A percentile compares a stretch with the other conserved stretches of the same genome.
These are phyloP conservation scores for Nymphalis io DNA, from an alignment of 1,140 invertebrate species.

Conservation along the genomic window DNA sequence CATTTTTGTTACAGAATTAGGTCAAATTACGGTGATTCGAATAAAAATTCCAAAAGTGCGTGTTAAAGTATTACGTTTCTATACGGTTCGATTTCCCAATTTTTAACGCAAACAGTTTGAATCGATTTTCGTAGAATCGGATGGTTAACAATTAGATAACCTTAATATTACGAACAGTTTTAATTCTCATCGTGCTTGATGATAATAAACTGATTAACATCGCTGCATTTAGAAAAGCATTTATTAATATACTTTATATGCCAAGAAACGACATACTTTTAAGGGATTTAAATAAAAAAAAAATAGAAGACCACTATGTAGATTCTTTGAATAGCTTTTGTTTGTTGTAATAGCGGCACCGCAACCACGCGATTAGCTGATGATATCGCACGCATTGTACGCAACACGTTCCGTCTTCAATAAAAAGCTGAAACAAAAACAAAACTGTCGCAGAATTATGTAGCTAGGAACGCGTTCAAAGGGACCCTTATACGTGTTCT, in stretches of 20 bases:
- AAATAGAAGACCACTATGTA: too few relatives aligned
- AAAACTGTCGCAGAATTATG: conserved; percentile 70
- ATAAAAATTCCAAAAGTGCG: conserved; percentile 5
- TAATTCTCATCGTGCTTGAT: not conserved
- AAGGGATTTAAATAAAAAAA: too few relatives aligned
- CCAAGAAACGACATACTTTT: too few relatives aligned
- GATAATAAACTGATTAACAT: not conserved
- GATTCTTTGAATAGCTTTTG: not conserved
- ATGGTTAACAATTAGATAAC: conserved; percentile 11
- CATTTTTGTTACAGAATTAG: not conserved
- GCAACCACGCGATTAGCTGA: conserved; percentile 25
- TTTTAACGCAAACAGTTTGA: conserved; percentile 23
- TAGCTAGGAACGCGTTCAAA: conserved; percentile 72
- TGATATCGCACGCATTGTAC: conserved; percentile 53
- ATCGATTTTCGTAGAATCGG: conserved; percentile 19
- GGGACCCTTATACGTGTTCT: conserved; percentile 77
- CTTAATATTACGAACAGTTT: conserved; percentile 4
- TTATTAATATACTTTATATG: not conserved
- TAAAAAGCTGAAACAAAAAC: conserved; percentile 70
- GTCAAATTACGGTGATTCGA: not conserved
- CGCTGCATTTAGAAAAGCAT: not conserved
- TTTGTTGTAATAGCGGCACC: conserved; percentile 24
- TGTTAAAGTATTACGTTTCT: conserved; percentile 13
- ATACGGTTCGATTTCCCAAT: conserved; percentile 18
- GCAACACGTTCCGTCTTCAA: conserved; percentile 51